These are phyloP conservation scores for Sarcophaga subvicina DNA, from an alignment of 2,888 invertebrate genomes.

Conservation along the genomic window DNA sequence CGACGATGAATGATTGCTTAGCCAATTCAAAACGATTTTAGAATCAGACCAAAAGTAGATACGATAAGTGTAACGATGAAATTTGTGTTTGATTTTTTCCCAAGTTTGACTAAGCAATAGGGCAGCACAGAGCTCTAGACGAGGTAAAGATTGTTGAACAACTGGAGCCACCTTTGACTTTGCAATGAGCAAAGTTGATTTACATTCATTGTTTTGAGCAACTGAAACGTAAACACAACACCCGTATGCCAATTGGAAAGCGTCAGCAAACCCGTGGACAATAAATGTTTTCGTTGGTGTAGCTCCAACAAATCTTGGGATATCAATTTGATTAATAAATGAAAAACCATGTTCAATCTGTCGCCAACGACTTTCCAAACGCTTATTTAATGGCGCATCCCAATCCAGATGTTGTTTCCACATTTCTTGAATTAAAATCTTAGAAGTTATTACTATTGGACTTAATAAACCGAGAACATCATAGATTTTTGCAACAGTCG, in stretches of 20 bases:
- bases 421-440: slow-evolving; percentile 66
- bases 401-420: slow-evolving; percentile 59
- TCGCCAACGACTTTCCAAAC: background rate
- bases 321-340: background rate
- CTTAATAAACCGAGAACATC: slow-evolving; percentile 52
- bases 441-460: slow-evolving; percentile 60
- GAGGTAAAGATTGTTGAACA: background rate
- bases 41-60: too few species aligned
- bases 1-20: too few species aligned
- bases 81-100: too few species aligned
- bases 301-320: slow-evolving; percentile 1
- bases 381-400: slow-evolving; percentile 6
- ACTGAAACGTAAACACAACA: background rate
- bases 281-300: too few species aligned
- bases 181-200: slow-evolving; percentile 20
- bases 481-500: slow-evolving; percentile 55
- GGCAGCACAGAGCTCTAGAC: too few species aligned
- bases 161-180: slow-evolving; percentile 5
- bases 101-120: too few species aligned
- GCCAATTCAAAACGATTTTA: too few species aligned
- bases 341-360: background rate
- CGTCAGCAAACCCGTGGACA: too few species aligned
- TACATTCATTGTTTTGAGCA: background rate
- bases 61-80: too few species aligned
- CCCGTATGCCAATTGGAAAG: too few species aligned